Percentiles rank a stretch among this genome's conserved stretches.
These are phyloP conservation scores for Emydura subglobosa DNA, from an alignment of 2,113 vertebrate species.

Conservation along the genomic window DNA sequence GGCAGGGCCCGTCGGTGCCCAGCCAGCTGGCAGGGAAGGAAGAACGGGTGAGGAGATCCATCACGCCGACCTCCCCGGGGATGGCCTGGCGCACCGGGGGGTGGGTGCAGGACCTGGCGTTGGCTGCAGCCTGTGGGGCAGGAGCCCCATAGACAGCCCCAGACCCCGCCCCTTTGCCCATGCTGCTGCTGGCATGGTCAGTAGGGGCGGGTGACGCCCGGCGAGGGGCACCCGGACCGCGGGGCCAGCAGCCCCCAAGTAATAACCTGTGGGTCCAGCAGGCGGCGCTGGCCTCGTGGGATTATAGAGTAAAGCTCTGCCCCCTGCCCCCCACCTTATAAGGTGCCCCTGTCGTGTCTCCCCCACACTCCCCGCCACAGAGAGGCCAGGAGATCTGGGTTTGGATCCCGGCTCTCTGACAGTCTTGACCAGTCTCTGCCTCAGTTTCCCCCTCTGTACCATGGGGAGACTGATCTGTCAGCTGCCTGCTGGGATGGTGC, in stretches of 20 bases:
- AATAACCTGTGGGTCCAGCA: neutral
- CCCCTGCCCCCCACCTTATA: neutral
- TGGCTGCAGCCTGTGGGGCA: neutral
- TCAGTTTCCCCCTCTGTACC: neutral
- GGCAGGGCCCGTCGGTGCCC: slow-evolving; percentile 2
- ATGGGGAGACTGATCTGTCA: too few relatives aligned
- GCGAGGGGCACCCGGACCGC: too few relatives aligned
- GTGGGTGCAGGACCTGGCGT: neutral
- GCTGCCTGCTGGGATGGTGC: neutral
- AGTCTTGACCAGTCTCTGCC: neutral
- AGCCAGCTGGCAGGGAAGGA: neutral
- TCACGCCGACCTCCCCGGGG: too few relatives aligned
- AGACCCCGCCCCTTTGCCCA: neutral
- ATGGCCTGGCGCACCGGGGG: too few relatives aligned
- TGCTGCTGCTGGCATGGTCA: neutral
- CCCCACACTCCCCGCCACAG: neutral
- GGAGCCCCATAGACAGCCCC: neutral
- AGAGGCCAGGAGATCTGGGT: neutral
- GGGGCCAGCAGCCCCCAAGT: neutral
- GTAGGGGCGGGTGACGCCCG: neutral
- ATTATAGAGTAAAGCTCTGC: neutral
- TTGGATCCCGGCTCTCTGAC: neutral
- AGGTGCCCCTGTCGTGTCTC: neutral
- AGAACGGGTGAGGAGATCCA: too few relatives aligned
- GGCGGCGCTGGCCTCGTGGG: too few relatives aligned